Percentiles rank a stretch among this genome's conserved stretches.
phyloP scores from a whole-genome alignment of 1,140 invertebrate species.

The Brachionus paranguensis region DNA sequence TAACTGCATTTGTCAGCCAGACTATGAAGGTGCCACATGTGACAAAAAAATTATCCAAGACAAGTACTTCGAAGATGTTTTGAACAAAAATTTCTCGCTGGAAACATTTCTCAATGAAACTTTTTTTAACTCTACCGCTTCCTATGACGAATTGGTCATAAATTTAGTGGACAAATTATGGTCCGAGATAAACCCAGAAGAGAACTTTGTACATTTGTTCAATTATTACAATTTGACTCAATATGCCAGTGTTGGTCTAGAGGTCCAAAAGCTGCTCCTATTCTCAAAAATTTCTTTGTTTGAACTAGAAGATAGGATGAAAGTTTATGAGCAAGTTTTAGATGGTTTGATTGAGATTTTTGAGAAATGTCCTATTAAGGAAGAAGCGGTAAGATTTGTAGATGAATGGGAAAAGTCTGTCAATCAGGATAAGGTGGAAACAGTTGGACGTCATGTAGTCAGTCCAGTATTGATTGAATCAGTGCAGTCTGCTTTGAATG shows the following conservation, averaged over 20 bases:
- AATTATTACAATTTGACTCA: background rate
- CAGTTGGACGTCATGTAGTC: background rate
- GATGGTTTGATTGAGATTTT: background rate
- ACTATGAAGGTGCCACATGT: constrained; percentile 2
- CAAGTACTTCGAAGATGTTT: background rate
- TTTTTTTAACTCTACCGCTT: background rate
- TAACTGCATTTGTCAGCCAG: background rate
- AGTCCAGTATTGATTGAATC: background rate
- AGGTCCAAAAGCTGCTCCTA: background rate
- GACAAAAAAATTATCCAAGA: background rate
- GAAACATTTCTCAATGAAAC: background rate
- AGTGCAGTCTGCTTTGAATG: background rate
- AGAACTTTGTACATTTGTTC: background rate
- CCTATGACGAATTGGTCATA: background rate
- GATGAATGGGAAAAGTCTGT: background rate
- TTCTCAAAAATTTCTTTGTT: background rate
- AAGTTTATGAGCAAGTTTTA: background rate
- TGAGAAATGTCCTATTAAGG: background rate
- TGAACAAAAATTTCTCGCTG: background rate
- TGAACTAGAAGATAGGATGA: background rate
- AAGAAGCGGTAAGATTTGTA: constrained; percentile 1
- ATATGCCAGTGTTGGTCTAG: background rate
- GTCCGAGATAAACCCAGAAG: background rate
- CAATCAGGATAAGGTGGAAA: background rate
- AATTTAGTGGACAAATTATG: background rate